Percentiles rank a stretch among this genome's conserved stretches.
Conservation (phyloP, 2,888 invertebrate species). For the Gortyna flavago region DNA sequence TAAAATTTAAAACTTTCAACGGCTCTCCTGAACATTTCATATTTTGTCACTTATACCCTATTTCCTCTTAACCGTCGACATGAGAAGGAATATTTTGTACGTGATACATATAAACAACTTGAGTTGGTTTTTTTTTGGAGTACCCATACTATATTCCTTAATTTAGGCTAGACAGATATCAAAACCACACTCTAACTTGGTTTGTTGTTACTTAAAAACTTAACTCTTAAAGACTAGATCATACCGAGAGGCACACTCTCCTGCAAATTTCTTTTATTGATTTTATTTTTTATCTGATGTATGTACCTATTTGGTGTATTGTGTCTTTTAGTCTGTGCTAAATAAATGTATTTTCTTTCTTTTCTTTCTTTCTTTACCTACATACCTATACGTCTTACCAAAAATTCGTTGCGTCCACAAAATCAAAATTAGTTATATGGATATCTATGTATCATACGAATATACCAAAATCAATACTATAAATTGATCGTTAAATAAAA, state of each 20-base stretch:
- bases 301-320: too few species aligned
- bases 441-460: neutral
- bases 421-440: neutral
- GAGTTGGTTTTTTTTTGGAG: neutral
- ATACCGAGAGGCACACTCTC: too few species aligned
- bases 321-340: too few species aligned
- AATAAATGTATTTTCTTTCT: too few species aligned
- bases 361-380: too few species aligned
- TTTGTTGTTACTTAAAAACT: neutral
- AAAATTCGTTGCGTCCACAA: neutral
- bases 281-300: too few species aligned
- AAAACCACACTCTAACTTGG: neutral
- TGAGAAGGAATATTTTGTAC: neutral
- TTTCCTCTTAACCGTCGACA: too few species aligned
- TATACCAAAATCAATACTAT: neutral
- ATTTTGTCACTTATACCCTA: too few species aligned
- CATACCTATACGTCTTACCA: neutral
- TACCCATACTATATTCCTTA: neutral
- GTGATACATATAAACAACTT: neutral
- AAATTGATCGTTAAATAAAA: neutral
- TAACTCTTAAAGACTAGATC: neutral
- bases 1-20: too few species aligned
- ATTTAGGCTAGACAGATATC: neutral
- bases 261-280: too few species aligned
- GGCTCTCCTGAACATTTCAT: too few species aligned